Evolutionary conservation across 2,113 vertebrate species (phyloP).

Genomic region (Anoplopoma fimbria): DNA sequence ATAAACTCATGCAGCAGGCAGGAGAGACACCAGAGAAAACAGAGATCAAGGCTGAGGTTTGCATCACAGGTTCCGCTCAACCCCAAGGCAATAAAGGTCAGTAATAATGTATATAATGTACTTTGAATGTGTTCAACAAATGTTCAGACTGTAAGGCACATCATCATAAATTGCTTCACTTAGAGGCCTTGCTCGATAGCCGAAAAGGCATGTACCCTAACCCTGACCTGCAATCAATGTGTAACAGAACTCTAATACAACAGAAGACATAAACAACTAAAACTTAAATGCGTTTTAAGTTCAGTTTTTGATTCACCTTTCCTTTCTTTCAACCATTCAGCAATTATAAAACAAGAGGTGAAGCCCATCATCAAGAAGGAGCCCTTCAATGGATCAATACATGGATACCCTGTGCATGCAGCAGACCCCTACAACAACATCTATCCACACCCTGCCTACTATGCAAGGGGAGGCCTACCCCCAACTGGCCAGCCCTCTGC

Average conservation of each 20-base stretch:
- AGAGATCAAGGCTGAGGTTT: constrained; percentile 78
- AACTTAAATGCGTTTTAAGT: neutral
- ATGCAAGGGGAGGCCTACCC: constrained; percentile 93
- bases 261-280: neutral
- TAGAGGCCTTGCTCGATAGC: neutral
- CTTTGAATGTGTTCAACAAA: constrained; percentile 2
- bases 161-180: neutral
- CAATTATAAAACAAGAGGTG: constrained; percentile 87
- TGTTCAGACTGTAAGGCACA: neutral
- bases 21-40: constrained; percentile 91
- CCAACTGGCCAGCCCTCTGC: constrained; percentile 87
- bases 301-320: constrained; percentile 24
- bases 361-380: constrained; percentile 91
- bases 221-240: neutral
- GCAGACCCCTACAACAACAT: constrained; percentile 91
- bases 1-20: constrained; percentile 91
- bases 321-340: constrained; percentile 62
- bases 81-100: constrained; percentile 84
- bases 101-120: no score
- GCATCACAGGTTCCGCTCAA: constrained; percentile 77
- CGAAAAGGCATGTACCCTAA: neutral
- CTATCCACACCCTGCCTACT: constrained; percentile 93
- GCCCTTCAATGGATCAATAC: constrained; percentile 87
- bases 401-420: constrained; percentile 88
- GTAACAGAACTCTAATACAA: neutral